Evolutionary conservation across 2,888 invertebrate genomes (phyloP), one percentile per base, ranked within the genome.

Genomic region (Caenorhabditis imperialis): DNA sequence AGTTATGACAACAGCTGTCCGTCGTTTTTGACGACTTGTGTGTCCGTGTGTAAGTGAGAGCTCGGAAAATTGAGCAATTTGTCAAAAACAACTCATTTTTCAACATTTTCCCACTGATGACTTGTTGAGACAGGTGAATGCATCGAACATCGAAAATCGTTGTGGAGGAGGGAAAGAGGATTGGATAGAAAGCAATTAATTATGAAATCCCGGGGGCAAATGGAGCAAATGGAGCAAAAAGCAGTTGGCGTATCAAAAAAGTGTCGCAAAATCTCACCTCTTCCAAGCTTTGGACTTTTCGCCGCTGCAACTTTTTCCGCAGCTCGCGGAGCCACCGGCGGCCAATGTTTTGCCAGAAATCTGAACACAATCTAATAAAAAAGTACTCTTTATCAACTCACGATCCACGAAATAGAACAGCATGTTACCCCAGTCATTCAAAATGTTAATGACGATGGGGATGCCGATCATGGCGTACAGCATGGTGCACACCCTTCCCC

Each of bases 371-470:
- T n/a, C n/a, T n/a, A n/a, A n/a, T 22, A 18, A 38, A 54, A 38
- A 38, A n/a, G 4, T 6, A 10, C n/a, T 54, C 4, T 20, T 22
- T 38, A 54, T 38, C 20, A 57, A 69, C 80, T 62, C 55, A 86
- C 86, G 37, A 45, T 85, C 76, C 10, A 83, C 79, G 18, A 62
- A 47, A 7, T 75, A 55, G 58, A 86, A 86, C 88, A 98, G 93
- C n/a, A 94, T 91, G 90, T 95, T 96, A 81, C 97, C 97, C 89
- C 96, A 94, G 90, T 96, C 96, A 37, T 96, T 95, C 78, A 98
- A 89, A 14, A 96, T 92, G 67, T 97, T 94, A 84, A 97, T 91
- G 89, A 97, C 96, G 85, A 98, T 91, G 0, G 98, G 98, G 84
- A 98, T 96, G 8, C 98, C 98, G 77, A 98, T 92, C 67, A 95